Evolutionary conservation across 1,140 invertebrate species (phyloP).

Genomic region (Grapholita molesta): DNA sequence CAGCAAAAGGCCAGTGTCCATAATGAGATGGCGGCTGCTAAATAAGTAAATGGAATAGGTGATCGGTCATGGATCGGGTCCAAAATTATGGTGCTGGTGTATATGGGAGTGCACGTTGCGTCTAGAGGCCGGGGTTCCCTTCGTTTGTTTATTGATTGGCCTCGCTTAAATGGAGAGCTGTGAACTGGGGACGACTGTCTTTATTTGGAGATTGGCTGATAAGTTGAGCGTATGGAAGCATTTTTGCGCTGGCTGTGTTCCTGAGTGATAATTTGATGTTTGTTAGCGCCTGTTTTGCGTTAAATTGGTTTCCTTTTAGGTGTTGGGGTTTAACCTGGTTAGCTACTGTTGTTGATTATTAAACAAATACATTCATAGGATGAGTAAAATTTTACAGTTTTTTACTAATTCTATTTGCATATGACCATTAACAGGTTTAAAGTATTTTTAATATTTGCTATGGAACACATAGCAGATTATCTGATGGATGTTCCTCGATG

Average conservation of each 20-base stretch:
- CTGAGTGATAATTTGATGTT: background rate
- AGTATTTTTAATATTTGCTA: too few relatives aligned
- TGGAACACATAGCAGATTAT: too few relatives aligned
- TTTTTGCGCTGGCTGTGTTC: background rate
- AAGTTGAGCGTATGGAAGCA: background rate
- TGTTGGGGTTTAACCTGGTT: too few relatives aligned
- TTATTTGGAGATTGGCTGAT: constrained; percentile 2
- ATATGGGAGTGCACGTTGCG: constrained; percentile 9
- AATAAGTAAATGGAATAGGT: constrained; percentile 9
- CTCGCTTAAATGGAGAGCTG: background rate
- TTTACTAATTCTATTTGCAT: too few relatives aligned
- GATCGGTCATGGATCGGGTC: constrained; percentile 6
- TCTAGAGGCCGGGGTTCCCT: background rate
- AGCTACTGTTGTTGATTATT: too few relatives aligned
- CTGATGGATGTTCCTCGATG: too few relatives aligned
- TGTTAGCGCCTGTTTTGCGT: background rate
- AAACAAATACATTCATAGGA: too few relatives aligned
- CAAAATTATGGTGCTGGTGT: constrained; percentile 10
- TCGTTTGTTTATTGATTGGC: background rate
- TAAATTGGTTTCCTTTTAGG: background rate
- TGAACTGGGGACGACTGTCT: background rate
- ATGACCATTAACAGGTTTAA: too few relatives aligned
- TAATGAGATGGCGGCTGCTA: constrained; percentile 2
- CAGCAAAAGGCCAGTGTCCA: background rate
- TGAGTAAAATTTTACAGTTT: too few relatives aligned